Evolutionary conservation across 35 echinoderm and acorn worm genomes (phyloP).

Genomic region (Heliocidaris erythrogramma): DNA sequence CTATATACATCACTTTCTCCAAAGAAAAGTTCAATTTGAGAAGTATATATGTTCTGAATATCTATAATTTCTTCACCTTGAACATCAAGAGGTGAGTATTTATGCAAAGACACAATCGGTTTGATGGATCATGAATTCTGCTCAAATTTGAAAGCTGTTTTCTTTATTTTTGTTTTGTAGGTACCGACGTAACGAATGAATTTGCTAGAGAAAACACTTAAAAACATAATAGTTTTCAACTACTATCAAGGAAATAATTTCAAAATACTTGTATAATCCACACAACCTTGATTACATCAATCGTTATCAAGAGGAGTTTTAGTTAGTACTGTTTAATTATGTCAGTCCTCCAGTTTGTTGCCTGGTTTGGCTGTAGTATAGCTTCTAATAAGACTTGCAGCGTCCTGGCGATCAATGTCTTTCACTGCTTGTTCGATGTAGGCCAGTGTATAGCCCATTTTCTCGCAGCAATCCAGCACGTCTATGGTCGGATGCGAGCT

Average conservation of each 20-base stretch:
- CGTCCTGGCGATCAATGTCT: slow-evolving; percentile 66
- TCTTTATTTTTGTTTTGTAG: too few species aligned
- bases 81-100: too few species aligned
- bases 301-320: neutral
- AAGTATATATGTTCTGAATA: too few species aligned
- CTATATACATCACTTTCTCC: too few species aligned
- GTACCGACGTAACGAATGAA: too few species aligned
- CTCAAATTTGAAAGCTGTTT: too few species aligned
- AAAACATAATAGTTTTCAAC: too few species aligned
- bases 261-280: neutral
- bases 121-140: too few species aligned
- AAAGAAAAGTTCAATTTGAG: too few species aligned
- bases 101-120: too few species aligned
- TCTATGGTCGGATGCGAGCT: slow-evolving; percentile 68
- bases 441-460: slow-evolving; percentile 45
- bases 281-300: neutral
- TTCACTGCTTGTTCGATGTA: slow-evolving; percentile 69
- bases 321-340: neutral
- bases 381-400: slow-evolving; percentile 46
- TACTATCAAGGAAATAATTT: neutral
- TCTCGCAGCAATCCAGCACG: slow-evolving; percentile 69
- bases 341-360: neutral
- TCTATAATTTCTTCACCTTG: too few species aligned
- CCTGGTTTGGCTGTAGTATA: neutral
- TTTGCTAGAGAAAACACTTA: too few species aligned